Percentiles rank a stretch among this genome's conserved stretches.
Evolutionary conservation across 1,140 invertebrate genomes (phyloP).

Genomic region (Pachyrhynchus sulphureomaculatus): DNA sequence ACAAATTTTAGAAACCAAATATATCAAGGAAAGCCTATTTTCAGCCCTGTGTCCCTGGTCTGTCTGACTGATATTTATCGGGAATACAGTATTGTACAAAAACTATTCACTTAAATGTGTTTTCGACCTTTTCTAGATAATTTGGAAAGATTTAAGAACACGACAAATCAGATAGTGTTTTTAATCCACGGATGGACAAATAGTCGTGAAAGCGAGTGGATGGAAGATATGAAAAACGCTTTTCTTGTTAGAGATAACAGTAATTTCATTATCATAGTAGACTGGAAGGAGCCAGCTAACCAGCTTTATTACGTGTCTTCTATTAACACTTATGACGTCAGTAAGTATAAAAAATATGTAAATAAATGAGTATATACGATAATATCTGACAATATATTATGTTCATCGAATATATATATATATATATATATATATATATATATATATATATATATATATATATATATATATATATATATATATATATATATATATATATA

Average conservation of each 20-base stretch:
- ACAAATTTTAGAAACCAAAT: too few relatives aligned
- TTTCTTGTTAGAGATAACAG: conserved; percentile 57
- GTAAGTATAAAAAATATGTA: conserved; percentile 37
- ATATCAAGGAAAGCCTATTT: too few relatives aligned
- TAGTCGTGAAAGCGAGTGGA: conserved; percentile 47
- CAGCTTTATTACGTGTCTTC: conserved; percentile 47
- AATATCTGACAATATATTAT: background rate
- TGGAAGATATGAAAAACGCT: conserved; percentile 52
- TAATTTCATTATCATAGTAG: conserved; percentile 62
- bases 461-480: too few relatives aligned
- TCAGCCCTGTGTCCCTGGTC: too few relatives aligned
- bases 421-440: too few relatives aligned
- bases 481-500: too few relatives aligned
- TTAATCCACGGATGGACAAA: conserved; percentile 60
- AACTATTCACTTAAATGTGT: conserved; percentile 3
- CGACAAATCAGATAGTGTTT: conserved; percentile 41
- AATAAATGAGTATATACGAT: background rate
- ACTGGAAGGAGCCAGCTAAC: conserved; percentile 62
- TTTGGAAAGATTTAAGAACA: conserved; percentile 24
- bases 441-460: too few relatives aligned
- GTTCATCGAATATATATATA: too few relatives aligned
- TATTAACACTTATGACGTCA: conserved; percentile 47
- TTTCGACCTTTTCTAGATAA: conserved; percentile 15
- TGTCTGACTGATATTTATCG: too few relatives aligned
- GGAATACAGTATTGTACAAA: too few relatives aligned